These are phyloP conservation scores for Agrochola circellaris DNA, from an alignment of 2,888 invertebrate species.

Conservation along the genomic window DNA sequence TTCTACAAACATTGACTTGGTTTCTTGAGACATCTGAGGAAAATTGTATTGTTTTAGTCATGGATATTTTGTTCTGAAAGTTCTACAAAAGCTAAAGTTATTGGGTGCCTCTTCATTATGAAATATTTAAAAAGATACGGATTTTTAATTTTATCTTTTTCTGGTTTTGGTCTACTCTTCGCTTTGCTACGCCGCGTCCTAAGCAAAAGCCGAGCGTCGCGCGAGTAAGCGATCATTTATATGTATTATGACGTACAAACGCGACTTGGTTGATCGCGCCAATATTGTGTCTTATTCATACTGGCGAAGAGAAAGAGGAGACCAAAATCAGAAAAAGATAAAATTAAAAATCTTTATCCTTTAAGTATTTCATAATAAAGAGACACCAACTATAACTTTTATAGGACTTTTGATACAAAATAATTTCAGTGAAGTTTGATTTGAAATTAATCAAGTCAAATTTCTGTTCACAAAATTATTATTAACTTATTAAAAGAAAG, in stretches of 20 bases:
- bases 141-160: not conserved
- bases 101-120: not conserved
- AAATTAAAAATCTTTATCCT: not conserved
- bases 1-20: constrained; percentile 93
- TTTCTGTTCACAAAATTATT: not conserved
- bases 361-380: not conserved
- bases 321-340: not conserved
- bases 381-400: not conserved
- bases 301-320: not conserved
- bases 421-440: not conserved
- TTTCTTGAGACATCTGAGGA: constrained; percentile 92
- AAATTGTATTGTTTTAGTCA: not conserved
- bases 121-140: not conserved
- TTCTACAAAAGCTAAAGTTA: not conserved
- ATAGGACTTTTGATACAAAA: not conserved
- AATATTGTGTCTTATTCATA: too few relatives aligned
- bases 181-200: too few relatives aligned
- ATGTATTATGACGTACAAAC: too few relatives aligned
- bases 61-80: too few relatives aligned
- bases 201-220: too few relatives aligned
- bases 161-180: not conserved
- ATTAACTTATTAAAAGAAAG: not conserved
- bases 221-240: too few relatives aligned
- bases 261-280: too few relatives aligned
- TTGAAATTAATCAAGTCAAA: not conserved